These are phyloP conservation scores for Drosophila paracracens DNA, from an alignment of 2,888 invertebrate genomes.

Conservation along the genomic window DNA sequence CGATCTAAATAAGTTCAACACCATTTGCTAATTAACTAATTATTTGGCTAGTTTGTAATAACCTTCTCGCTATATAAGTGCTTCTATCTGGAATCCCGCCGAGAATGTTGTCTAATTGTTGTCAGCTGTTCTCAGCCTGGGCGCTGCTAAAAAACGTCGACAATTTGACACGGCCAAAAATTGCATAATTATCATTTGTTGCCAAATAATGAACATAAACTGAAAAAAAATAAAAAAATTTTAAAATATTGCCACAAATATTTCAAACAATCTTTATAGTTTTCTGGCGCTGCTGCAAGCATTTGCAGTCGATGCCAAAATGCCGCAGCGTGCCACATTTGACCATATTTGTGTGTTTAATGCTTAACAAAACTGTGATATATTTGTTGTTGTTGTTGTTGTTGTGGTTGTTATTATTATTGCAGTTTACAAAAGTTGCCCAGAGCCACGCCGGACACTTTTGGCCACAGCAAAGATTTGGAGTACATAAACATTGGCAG, in stretches of 20 bases:
- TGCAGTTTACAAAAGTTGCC: slow-evolving; percentile 49
- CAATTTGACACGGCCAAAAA: slow-evolving; percentile 47
- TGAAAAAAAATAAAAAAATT: background rate
- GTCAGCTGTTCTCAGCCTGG: slow-evolving; percentile 40
- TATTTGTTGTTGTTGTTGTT: slow-evolving; percentile 12
- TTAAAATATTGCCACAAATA: slow-evolving; percentile 4
- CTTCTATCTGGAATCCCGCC: slow-evolving; percentile 33
- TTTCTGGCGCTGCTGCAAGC: slow-evolving; percentile 10
- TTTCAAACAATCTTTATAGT: slow-evolving; percentile 29
- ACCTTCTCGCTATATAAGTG: slow-evolving; percentile 37
- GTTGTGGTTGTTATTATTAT: slow-evolving; percentile 25
- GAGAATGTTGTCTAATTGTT: slow-evolving; percentile 66
- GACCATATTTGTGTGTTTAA: slow-evolving; percentile 66
- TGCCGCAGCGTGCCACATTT: slow-evolving; percentile 76
- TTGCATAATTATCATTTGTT: slow-evolving; percentile 61
- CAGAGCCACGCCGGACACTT: slow-evolving; percentile 44
- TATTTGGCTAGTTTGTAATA: slow-evolving; percentile 11
- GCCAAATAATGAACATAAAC: slow-evolving; percentile 38
- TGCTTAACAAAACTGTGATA: slow-evolving; percentile 43
- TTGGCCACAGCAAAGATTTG: slow-evolving; percentile 15
- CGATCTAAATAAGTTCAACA: background rate
- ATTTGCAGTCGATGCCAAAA: slow-evolving; percentile 36
- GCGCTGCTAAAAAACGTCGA: slow-evolving; percentile 41
- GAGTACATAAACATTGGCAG: slow-evolving; percentile 23
- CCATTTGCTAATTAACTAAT: slow-evolving; percentile 21